Evolutionary conservation across 2,888 invertebrate genomes (phyloP), one percentile per base, ranked within the genome.

Genomic region (Sesia bembeciformis): DNA sequence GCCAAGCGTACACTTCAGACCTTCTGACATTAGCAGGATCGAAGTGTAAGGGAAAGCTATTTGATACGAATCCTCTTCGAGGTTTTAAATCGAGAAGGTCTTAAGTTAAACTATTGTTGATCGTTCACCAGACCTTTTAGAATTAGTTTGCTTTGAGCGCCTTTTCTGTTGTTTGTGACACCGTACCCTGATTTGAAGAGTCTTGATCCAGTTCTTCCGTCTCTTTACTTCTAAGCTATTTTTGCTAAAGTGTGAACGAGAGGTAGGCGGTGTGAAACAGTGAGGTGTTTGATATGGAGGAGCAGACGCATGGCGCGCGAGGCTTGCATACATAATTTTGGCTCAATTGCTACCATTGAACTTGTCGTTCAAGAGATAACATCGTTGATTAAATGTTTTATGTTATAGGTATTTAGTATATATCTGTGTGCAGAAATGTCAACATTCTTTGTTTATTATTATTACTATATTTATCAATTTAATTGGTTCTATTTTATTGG

Each of bases 131-230:
- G 69, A 64, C 83, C 65, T 82, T 88, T 79, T 78, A 68, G 74
- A 74, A 71, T 60, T 61, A 66, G 66, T 60, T 53, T 58, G 56
- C 63, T 62, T 61, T 66, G 63, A 74, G 78, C 76, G 74, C 82
- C 84, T 87, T 85, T 85, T 86, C 84, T 85, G 88, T 84, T 84
- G 86, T 83, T 84, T 80, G 84, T 88, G 88, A 87, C 88, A 87
- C 86, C 81, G 72, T 86, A 81, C 85, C 86, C 83, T 83, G 85
- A 77, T 82, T 86, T 65, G 66, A 62, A 65, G 73, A 74, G 66
- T 62, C 63, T 63, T 81, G 82, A 81, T 84, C 80, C 74, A 84
- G 68, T 76, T 82, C 60, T 60, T 67, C 56, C 66, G 65, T 84
- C 76, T 63, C 68, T 69, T 53, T 81, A 69, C 52, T 52, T 49